Evolutionary conservation across 2,888 invertebrate genomes (phyloP), one percentile per base, ranked within the genome.

Genomic region (Alcis repandata): DNA sequence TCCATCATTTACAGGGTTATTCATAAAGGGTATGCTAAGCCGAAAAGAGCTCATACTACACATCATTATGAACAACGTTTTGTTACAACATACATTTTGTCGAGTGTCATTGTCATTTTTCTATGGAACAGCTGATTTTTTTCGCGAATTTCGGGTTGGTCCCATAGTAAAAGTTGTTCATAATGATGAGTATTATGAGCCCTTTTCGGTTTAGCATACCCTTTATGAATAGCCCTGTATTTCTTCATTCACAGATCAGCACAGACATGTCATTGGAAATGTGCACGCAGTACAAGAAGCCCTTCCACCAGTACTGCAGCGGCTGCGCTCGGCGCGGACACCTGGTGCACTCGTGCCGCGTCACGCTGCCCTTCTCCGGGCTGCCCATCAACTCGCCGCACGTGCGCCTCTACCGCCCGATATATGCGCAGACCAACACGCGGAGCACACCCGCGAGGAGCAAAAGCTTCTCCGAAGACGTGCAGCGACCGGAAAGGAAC

Each of bases 301-400:
- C 79, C 61, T 20, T 77, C 17, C 86, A 87, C 52, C 85, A 91
- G 74, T 92, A 84, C 76, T 95, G 95, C 84, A 95, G 95, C 72
- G 92, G 94, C 27, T 95, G 95, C 77, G 89, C 94, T 1, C 85
- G 87, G 0, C 90, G 91, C 11, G 95, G 95, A 0, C 95, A 95
- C 77, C 82, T 92, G 10, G 85, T 91, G 9, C 90, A 92, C 78
- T 73, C 84, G 0, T 94, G 94, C 71, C 88, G 89, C 15, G 27
- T 76, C 65, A 78, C 87, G 4, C 70, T 91, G 32, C 90, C 90
- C 0, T 93, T 93, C 82, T 87, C 91, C 7, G 86, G 86, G 9
- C 79, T 91, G 7, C 85, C 89, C n/a, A 82, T 93, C 69, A 84
- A 87, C 76, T 82, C 88, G 2, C 92, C 93, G 13, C 88, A 84